phyloP scores from a whole-genome alignment of 2,797 vertebrate genomes.

The Semaprochilodus insignis region DNA sequence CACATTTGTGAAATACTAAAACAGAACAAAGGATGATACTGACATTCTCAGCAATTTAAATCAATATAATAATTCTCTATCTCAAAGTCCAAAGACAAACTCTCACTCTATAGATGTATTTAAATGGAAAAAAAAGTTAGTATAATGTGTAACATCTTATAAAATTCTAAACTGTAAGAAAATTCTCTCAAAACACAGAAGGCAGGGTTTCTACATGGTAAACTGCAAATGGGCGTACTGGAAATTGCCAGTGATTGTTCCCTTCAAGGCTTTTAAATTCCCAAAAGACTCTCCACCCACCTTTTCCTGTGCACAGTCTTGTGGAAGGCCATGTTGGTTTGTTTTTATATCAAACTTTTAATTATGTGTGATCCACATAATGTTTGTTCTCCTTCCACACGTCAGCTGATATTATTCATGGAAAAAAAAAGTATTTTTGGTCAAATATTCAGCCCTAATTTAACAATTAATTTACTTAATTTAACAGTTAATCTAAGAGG shows the following conservation, averaged over 20 bases:
- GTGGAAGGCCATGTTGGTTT: neutral
- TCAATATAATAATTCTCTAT: neutral
- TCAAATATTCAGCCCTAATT: neutral
- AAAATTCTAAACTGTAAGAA: neutral
- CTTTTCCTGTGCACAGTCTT: constrained; percentile 26
- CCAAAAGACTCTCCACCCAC: constrained; percentile 31
- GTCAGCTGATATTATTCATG: constrained; percentile 13
- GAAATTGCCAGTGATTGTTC: constrained; percentile 45
- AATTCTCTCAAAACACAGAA: neutral
- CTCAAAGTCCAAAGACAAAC: neutral
- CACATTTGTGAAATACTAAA: neutral
- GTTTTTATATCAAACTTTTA: constrained; percentile 13
- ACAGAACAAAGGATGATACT: neutral
- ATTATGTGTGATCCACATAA: constrained; percentile 18
- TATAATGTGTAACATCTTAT: neutral
- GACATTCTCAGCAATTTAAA: neutral
- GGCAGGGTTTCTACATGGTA: neutral
- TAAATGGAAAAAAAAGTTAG: neutral
- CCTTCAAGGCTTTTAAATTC: constrained; percentile 41
- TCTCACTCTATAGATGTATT: neutral
- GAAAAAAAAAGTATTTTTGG: neutral
- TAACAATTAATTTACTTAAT: constrained; percentile 26
- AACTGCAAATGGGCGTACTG: constrained; percentile 23
- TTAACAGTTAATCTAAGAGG: neutral
- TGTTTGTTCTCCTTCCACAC: neutral